A percentile compares a stretch with the other conserved stretches of the same genome.
Conservation (phyloP, 2,888 invertebrate genomes). For the Achlya flavicornis region DNA sequence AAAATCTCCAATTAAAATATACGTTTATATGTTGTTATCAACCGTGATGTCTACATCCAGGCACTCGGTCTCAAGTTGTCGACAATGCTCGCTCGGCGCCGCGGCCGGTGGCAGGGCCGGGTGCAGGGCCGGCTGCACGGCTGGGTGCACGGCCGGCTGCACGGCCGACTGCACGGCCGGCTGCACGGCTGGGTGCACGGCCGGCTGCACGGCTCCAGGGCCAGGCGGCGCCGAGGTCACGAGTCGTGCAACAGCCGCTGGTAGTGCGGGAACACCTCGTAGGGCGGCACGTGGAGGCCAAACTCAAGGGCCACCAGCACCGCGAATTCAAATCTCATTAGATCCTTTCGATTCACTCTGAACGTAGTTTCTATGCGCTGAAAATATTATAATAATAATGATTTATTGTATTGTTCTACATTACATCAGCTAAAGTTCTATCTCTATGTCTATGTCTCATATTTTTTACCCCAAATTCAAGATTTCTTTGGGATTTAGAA, state of each 20-base stretch:
- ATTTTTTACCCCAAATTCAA: too few species aligned
- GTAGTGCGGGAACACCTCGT: constrained; percentile 97
- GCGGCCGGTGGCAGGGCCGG: constrained; percentile 52
- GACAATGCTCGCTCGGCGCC: constrained; percentile 58
- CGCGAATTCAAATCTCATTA: constrained; percentile 96
- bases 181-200: too few species aligned
- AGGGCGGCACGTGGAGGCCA: constrained; percentile 94
- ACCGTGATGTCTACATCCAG: constrained; percentile 52
- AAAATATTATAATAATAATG: constrained; percentile 12
- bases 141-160: too few species aligned
- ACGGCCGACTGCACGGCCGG: constrained; percentile 41
- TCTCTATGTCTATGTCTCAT: too few species aligned
- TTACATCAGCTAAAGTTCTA: too few species aligned
- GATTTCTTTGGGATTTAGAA: too few species aligned
- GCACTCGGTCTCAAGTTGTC: constrained; percentile 58
- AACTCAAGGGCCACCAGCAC: constrained; percentile 97
- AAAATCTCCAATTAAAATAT: too few species aligned
- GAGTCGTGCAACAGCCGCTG: constrained; percentile 96
- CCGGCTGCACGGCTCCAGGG: constrained; percentile 48
- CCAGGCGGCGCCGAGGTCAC: constrained; percentile 84
- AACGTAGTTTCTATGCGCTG: constrained; percentile 96
- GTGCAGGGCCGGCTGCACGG: too few species aligned
- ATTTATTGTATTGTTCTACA: too few species aligned
- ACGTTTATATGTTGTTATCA: not conserved
- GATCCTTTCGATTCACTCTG: constrained; percentile 94